Conservation (phyloP, 2,797 vertebrate genomes). For the Manis pentadactyla region DNA sequence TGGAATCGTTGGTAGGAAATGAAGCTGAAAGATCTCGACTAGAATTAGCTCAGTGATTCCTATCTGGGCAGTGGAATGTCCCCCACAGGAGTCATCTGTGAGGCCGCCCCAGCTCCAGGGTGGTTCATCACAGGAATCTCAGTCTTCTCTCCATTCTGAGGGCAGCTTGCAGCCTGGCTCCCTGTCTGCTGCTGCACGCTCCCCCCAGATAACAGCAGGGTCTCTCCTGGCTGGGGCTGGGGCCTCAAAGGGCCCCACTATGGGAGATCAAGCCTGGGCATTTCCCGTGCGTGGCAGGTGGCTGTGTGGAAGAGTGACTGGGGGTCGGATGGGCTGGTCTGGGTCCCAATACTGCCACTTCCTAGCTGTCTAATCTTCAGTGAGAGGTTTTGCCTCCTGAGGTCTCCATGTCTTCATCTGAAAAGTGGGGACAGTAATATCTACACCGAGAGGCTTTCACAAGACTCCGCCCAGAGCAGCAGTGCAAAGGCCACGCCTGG, state of each 20-base stretch:
- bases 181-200: not conserved
- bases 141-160: not conserved
- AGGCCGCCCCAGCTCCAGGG: not conserved
- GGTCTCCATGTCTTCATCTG: not conserved
- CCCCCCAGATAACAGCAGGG: fast-evolving
- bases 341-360: not conserved
- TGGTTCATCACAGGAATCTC: not conserved
- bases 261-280: not conserved
- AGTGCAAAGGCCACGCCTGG: too few species aligned
- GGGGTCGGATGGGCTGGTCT: not conserved
- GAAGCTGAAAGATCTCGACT: slow-evolving; percentile 18
- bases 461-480: not conserved
- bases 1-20: slow-evolving; percentile 12
- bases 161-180: not conserved
- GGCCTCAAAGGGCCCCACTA: not conserved
- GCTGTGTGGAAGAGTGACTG: not conserved
- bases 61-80: not conserved
- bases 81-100: not conserved
- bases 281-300: not conserved
- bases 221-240: not conserved
- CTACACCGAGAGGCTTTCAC: not conserved
- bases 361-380: not conserved
- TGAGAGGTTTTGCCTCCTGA: not conserved
- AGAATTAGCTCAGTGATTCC: not conserved
- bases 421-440: not conserved